These are phyloP conservation scores for Ricordea florida DNA, from an alignment of 92 coral and sea anemone species.

Conservation along the genomic window DNA sequence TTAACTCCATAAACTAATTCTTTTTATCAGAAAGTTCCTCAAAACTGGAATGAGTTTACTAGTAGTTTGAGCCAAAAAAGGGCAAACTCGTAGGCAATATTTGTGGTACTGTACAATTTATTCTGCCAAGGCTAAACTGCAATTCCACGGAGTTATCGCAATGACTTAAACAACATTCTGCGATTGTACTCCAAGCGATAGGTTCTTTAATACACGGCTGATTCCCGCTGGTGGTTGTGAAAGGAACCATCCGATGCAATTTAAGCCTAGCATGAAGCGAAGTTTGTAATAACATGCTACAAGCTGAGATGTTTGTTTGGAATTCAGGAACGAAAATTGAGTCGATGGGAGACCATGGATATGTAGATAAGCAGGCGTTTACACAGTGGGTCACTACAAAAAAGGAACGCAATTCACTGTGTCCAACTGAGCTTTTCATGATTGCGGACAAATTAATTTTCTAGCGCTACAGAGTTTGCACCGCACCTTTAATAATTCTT, in stretches of 20 bases:
- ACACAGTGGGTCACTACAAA: slow-evolving; percentile 30
- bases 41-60: too few relatives aligned
- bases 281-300: slow-evolving; percentile 57
- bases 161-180: slow-evolving; percentile 7
- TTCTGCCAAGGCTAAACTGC: neutral
- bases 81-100: too few relatives aligned
- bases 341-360: slow-evolving; percentile 52
- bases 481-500: neutral
- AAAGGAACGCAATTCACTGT: slow-evolving; percentile 33
- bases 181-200: neutral
- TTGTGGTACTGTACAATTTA: neutral
- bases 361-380: slow-evolving; percentile 40
- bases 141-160: neutral
- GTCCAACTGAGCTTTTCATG: slow-evolving; percentile 35
- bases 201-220: neutral
- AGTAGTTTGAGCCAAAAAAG: too few relatives aligned
- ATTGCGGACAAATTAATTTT: slow-evolving; percentile 38
- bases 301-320: slow-evolving; percentile 60
- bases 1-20: too few relatives aligned
- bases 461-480: neutral
- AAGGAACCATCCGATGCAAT: slow-evolving; percentile 56
- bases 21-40: too few relatives aligned
- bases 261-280: slow-evolving; percentile 26
- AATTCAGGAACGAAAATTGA: slow-evolving; percentile 71
- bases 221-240: slow-evolving; percentile 44